These are phyloP conservation scores for Ctena decussata DNA, from an alignment of 2,888 invertebrate genomes.

Conservation along the genomic window DNA sequence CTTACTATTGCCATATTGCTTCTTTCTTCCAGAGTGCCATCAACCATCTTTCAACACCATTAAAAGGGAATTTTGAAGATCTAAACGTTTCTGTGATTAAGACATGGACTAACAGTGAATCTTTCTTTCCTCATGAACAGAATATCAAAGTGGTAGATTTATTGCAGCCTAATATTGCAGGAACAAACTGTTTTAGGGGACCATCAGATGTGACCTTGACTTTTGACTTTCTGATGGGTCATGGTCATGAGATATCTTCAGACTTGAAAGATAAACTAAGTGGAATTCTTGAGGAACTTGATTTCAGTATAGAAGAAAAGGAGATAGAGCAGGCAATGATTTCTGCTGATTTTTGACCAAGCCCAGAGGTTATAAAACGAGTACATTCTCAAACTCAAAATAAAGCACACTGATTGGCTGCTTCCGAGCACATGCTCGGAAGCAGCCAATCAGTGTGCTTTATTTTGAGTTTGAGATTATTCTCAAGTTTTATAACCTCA, in stretches of 20 bases:
- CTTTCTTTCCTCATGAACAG: slow-evolving; percentile 67
- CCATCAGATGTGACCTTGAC: slow-evolving; percentile 64
- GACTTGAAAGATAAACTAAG: background rate
- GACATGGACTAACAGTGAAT: slow-evolving; percentile 24
- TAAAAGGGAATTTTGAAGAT: background rate
- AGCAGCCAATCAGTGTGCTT: too few relatives aligned
- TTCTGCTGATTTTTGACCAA: background rate
- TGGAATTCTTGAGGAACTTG: background rate
- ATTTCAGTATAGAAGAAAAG: background rate
- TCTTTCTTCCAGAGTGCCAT: background rate
- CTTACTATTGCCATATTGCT: too few relatives aligned
- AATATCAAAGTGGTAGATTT: slow-evolving; percentile 68
- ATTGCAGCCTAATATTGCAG: slow-evolving; percentile 36
- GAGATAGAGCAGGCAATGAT: background rate
- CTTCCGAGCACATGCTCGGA: too few relatives aligned
- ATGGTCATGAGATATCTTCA: background rate
- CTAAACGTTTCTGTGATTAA: slow-evolving; percentile 25
- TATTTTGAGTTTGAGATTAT: too few relatives aligned
- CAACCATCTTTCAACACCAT: background rate
- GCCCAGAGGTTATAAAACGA: too few relatives aligned
- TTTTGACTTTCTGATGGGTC: slow-evolving; percentile 72
- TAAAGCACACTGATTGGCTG: too few relatives aligned
- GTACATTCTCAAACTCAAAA: too few relatives aligned
- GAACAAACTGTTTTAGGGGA: slow-evolving; percentile 48
- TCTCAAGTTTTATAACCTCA: too few relatives aligned